Evolutionary conservation across 2,113 vertebrate genomes (phyloP).

Genomic region (Mastomys coucha): DNA sequence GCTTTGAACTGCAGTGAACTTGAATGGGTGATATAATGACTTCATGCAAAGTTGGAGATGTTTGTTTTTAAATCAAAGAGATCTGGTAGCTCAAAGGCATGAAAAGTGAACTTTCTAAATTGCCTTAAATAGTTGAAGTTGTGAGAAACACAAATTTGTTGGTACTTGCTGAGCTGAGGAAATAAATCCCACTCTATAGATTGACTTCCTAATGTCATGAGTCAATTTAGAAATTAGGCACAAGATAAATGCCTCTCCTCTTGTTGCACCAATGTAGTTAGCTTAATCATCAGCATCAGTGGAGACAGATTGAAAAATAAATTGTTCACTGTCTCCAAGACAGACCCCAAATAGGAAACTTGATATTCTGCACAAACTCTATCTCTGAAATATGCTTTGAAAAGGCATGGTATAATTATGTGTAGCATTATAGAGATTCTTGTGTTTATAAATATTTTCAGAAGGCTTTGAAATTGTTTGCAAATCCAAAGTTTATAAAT

Average conservation of each 20-base stretch:
- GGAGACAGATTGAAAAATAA: constrained; percentile 74
- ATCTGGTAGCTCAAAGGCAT: constrained; percentile 45
- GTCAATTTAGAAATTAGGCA: constrained; percentile 75
- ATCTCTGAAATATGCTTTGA: constrained; percentile 61
- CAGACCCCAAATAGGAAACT: constrained; percentile 76
- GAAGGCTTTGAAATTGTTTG: constrained; percentile 82
- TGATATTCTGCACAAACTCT: constrained; percentile 65
- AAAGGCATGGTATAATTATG: constrained; percentile 77
- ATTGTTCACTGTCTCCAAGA: constrained; percentile 65
- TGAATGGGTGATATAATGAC: constrained; percentile 13
- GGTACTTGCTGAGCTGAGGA: constrained; percentile 39
- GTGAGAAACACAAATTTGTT: constrained; percentile 53
- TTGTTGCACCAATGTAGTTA: constrained; percentile 13
- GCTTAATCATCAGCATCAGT: not conserved
- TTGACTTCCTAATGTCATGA: constrained; percentile 68
- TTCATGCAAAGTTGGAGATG: constrained; percentile 75
- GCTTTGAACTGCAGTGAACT: not conserved
- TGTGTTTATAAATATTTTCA: constrained; percentile 83
- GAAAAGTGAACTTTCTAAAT: constrained; percentile 51
- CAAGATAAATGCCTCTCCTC: constrained; percentile 65
- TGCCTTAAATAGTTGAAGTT: constrained; percentile 14
- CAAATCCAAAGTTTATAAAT: constrained; percentile 82
- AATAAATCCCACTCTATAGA: constrained; percentile 55
- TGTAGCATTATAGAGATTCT: constrained; percentile 75
- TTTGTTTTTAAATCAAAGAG: constrained; percentile 41